Evolutionary conservation across 2,797 vertebrate genomes (phyloP).

Genomic region (Acridotheres tristis): DNA sequence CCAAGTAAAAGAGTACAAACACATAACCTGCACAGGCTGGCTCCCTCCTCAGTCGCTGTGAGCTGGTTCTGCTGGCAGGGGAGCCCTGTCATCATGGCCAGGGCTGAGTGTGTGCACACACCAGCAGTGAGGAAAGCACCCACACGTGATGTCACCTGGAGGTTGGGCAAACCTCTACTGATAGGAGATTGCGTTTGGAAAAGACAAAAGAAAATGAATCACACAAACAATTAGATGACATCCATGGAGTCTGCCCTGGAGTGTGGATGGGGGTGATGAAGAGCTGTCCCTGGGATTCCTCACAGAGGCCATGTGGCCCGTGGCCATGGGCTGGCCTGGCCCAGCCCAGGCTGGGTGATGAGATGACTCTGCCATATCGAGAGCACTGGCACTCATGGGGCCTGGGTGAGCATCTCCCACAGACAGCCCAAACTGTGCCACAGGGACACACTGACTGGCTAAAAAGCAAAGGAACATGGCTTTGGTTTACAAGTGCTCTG

Average conservation of each 20-base stretch:
- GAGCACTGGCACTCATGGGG: neutral
- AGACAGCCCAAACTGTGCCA: neutral
- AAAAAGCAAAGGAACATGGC: fast-evolving
- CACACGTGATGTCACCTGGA: neutral
- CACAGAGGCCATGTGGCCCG: fast-evolving
- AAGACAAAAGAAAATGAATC: neutral
- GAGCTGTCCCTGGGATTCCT: neutral
- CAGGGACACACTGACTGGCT: neutral
- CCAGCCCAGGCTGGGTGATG: neutral
- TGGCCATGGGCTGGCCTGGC: neutral
- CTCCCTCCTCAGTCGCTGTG: neutral
- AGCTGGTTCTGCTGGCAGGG: neutral
- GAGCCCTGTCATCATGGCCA: neutral
- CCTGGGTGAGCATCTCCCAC: neutral
- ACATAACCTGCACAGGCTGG: neutral
- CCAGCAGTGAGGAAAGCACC: neutral
- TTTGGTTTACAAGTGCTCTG: neutral
- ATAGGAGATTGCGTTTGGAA: neutral
- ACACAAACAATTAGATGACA: neutral
- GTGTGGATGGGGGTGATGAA: neutral
- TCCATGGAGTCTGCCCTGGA: neutral
- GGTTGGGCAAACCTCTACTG: neutral
- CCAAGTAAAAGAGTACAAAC: neutral
- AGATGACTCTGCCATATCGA: fast-evolving
- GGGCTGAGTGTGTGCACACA: neutral